Conservation (phyloP, 1,140 invertebrate species). For the Aleiodes sp. region DNA sequence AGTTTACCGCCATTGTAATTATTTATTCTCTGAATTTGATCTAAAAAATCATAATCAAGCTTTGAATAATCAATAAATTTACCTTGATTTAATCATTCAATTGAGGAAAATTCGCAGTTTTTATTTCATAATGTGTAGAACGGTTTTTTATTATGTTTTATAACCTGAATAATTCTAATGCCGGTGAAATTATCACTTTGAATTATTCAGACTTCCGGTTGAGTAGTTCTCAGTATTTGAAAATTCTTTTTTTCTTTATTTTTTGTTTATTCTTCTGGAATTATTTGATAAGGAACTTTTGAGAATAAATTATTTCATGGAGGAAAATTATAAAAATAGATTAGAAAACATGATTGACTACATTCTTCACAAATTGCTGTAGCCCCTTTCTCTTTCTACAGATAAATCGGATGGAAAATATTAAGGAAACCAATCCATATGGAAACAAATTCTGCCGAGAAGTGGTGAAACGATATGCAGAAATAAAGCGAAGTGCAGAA, state of each 20-base stretch:
- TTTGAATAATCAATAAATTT: too few relatives aligned
- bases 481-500: background rate
- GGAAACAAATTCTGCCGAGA: too few relatives aligned
- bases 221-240: background rate
- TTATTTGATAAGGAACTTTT: background rate
- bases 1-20: constrained; percentile 17
- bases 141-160: too few relatives aligned
- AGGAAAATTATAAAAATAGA: too few relatives aligned
- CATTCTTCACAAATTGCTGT: background rate
- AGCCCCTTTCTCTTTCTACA: constrained; percentile 18
- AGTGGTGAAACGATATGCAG: too few relatives aligned
- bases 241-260: background rate
- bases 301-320: background rate
- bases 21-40: background rate
- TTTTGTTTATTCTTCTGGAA: background rate
- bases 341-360: constrained; percentile 2
- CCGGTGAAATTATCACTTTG: too few relatives aligned
- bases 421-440: background rate
- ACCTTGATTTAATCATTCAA: too few relatives aligned
- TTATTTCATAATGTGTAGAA: too few relatives aligned
- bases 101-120: too few relatives aligned
- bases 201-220: background rate
- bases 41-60: background rate
- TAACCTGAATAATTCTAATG: too few relatives aligned
- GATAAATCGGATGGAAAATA: too few relatives aligned